Evolutionary conservation across 2,888 invertebrate species (phyloP).

Genomic region (Microchrysa polita): DNA sequence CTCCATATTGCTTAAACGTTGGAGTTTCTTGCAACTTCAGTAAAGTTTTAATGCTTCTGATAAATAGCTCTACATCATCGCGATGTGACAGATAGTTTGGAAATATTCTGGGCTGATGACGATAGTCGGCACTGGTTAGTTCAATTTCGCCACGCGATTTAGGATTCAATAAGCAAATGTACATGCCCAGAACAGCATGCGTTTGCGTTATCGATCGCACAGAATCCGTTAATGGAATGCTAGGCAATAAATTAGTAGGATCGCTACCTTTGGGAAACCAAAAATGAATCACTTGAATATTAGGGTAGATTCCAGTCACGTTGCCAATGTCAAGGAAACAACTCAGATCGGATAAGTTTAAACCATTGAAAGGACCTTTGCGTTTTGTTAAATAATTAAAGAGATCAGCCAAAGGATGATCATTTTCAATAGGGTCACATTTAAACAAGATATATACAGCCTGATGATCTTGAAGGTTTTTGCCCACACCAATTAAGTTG

Average conservation of each 20-base stretch:
- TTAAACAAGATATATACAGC: conserved; percentile 65
- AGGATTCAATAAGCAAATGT: conserved; percentile 64
- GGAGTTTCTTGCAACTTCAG: conserved; percentile 62
- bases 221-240: background rate
- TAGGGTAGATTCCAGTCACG: conserved; percentile 60
- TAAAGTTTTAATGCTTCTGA: conserved; percentile 59
- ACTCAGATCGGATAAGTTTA: background rate
- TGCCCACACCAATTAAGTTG: conserved; percentile 69
- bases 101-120: conserved; percentile 68
- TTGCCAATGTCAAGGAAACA: conserved; percentile 23
- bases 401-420: background rate
- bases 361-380: conserved; percentile 48
- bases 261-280: conserved; percentile 58
- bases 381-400: background rate
- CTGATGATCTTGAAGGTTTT: conserved; percentile 83
- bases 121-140: conserved; percentile 67
- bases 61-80: conserved; percentile 64
- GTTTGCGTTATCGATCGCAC: background rate
- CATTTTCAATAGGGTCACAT: conserved; percentile 59
- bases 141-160: conserved; percentile 66
- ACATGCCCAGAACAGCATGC: conserved; percentile 58
- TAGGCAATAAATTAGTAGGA: conserved; percentile 57
- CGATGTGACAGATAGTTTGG: conserved; percentile 70
- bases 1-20: conserved; percentile 60
- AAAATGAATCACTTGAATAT: conserved; percentile 66